Base-by-base conservation (phyloP, 2,113 vertebrate genomes). In the Platanista minor region DNA sequence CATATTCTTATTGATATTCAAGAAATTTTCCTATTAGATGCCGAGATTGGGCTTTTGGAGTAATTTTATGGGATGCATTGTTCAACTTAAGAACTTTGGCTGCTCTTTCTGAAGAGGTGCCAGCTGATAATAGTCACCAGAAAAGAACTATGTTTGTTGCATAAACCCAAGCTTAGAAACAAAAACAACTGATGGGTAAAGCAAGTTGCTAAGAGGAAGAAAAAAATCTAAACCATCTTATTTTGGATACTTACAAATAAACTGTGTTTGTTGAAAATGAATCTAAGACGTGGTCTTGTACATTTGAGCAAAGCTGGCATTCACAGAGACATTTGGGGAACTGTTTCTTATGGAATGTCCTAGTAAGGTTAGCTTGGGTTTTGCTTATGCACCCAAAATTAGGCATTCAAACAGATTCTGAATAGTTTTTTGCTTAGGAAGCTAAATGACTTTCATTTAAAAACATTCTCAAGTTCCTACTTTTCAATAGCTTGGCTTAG, bases 211-310 rank as follows among this genome's bases (percentile, higher is more conserved):
- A 15, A 33, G 43, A 87, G 33, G 5, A 71, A 69, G 67, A 82
- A 77, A 92, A 92, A 94, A 85, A 77, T 84, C 12, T 23, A 80
- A 94, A 21, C 27, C 1, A 9, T 83, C 78, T 88, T 43, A 78
- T 52, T 95, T 78, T 94, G 74, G 49, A 81, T 41, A 90, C 69
- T 90, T 87, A 49, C 59, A 95, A 91, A 66, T 91, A 74, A 91
- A 78, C 29, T 8, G 1, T 17, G 39, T 61, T 39, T 78, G 69
- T 69, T 87, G 57, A 91, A 91, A 90, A 87, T 43, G 18, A 92
- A 54, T 89, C 49, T n/a, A 67, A 95, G n/a, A 61, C 1, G 36
- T 81, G 31, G 2, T 41, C 13, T 86, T 64, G 12, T 4, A 46
- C 9, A 29, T 29, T 77, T 95, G 69, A 62, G 29, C 52, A 85